Evolutionary conservation across 2,113 vertebrate species (phyloP).

Genomic region (Agapornis roseicollis): DNA sequence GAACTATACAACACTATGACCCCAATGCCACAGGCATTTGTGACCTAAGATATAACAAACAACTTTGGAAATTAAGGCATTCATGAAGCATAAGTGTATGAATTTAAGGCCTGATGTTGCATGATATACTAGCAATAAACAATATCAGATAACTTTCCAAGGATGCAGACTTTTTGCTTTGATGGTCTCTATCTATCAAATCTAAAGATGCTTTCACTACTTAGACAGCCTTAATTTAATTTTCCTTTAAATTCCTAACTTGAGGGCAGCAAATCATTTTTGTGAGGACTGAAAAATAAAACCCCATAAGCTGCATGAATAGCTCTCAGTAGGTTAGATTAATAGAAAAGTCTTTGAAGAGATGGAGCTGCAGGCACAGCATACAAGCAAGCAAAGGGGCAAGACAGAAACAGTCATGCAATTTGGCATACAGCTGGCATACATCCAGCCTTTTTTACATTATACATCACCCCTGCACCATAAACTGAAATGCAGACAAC

Average conservation of each 20-base stretch:
- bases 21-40: background rate
- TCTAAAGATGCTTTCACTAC: conserved; percentile 37
- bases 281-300: conserved; percentile 37
- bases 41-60: background rate
- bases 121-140: background rate
- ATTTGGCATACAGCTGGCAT: background rate
- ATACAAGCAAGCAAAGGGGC: background rate
- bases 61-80: conserved; percentile 3
- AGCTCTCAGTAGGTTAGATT: background rate
- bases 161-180: conserved; percentile 8
- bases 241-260: conserved; percentile 50
- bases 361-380: background rate
- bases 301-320: background rate
- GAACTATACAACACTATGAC: background rate
- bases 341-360: background rate
- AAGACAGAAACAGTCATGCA: background rate
- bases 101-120: background rate
- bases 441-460: background rate
- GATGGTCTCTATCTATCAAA: conserved; percentile 28
- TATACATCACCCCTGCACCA: background rate
- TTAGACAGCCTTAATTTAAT: conserved; percentile 56
- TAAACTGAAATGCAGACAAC: background rate
- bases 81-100: background rate
- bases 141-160: conserved; percentile 10
- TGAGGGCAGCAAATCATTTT: conserved; percentile 27